Evolutionary conservation across 2,797 vertebrate species (phyloP), one percentile per base, ranked within the genome.

Genomic region (Bryconaethiops microstoma): DNA sequence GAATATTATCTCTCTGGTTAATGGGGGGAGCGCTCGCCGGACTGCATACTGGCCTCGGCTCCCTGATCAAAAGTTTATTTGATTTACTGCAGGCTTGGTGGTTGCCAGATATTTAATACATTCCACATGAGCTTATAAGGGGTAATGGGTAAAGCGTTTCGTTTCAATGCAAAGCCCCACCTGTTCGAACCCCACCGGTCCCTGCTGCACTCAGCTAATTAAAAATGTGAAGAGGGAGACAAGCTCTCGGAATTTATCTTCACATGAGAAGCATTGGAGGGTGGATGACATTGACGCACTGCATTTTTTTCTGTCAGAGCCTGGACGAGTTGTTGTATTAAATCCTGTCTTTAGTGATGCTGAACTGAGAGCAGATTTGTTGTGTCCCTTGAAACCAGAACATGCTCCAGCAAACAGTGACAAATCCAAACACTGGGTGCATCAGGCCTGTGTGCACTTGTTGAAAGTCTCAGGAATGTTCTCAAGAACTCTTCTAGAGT

Each of bases 21-120:
- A 87, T 82, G 55, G 75, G 67, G 52, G 35, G 42, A 48, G 77
- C 81, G 77, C 84, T 74, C 68, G 54, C 42, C 81, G 65, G 87
- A 76, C 63, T 74, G 55, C 45, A 75, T 78, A 52, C 75, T 82
- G 60, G 59, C 73, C 62, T 76, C 45, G 52, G 16, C 65, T 84
- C 76, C 73, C 55, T 25, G 82, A 81, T 85, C 63, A 63, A 82
- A 63, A 77, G 70, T 67, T 69, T 82, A 81, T 86, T 80, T 85
- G 84, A 88, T 87, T 82, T 82, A 90, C 83, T 82, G 82, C 75
- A 77, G 63, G 70, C 39, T 62, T 50, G 21, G 62, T 78, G 45
- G 52, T 78, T 84, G 74, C 48, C 87, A 83, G 72, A 19, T 85
- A 83, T 87, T 86, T 80, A 88, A 82, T 84, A 82, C 77, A 55